These are phyloP conservation scores for Melanerpes aurifrons DNA, from an alignment of 2,113 vertebrate species.

Conservation along the genomic window DNA sequence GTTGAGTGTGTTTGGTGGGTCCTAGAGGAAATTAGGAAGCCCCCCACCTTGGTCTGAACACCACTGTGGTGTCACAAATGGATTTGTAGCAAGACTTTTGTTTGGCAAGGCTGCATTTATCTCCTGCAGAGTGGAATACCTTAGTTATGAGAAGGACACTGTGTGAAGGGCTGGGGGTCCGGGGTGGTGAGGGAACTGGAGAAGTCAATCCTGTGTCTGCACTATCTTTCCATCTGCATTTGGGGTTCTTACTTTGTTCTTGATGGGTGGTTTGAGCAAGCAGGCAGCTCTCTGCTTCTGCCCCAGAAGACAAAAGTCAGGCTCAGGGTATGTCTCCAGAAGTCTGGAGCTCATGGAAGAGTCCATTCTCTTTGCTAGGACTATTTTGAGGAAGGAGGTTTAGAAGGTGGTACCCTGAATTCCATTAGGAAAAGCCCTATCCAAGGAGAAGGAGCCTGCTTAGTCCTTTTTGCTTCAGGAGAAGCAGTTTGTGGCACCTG, in stretches of 20 bases:
- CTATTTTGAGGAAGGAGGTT: neutral
- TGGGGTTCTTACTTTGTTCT: accelerated
- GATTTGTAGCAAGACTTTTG: neutral
- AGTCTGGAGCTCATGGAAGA: neutral
- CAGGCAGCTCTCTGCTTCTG: neutral
- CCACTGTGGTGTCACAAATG: no score
- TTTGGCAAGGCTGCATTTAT: neutral
- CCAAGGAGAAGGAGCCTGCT: neutral
- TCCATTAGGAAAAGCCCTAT: neutral
- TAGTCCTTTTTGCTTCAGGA: neutral
- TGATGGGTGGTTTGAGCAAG: neutral
- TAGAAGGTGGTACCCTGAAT: neutral
- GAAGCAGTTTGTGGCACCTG: neutral
- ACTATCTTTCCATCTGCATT: accelerated
- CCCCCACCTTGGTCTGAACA: no score
- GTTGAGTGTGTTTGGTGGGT: neutral
- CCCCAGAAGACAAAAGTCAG: no score
- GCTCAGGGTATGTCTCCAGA: neutral
- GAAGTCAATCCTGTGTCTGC: neutral
- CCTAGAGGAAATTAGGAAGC: no score
- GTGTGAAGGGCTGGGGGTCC: neutral
- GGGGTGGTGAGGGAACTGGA: neutral
- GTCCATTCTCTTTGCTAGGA: neutral
- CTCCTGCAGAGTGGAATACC: neutral
- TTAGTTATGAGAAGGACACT: neutral